A percentile compares a stretch with the other conserved stretches of the same genome.
These are phyloP conservation scores for Oxytorus armatus DNA, from an alignment of 2,888 invertebrate genomes.

Conservation along the genomic window DNA sequence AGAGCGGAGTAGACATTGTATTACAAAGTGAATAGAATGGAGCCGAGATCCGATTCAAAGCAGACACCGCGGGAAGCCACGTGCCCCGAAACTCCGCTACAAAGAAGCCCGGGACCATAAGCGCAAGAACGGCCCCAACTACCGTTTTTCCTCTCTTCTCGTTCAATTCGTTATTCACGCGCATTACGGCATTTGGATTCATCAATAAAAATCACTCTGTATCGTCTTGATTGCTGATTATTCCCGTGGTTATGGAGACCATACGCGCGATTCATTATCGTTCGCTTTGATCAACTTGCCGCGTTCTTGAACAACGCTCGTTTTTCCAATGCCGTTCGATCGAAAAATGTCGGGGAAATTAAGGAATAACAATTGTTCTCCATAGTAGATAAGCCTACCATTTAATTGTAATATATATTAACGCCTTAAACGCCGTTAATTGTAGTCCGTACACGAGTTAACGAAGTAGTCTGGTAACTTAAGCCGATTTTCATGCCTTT, in stretches of 20 bases:
- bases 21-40: conserved; percentile 41
- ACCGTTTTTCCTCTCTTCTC: conserved; percentile 39
- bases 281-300: conserved; percentile 40
- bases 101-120: neutral
- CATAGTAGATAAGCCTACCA: no score
- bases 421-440: no score
- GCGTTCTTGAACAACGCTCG: no score
- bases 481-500: no score
- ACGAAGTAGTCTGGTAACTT: no score
- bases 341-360: no score
- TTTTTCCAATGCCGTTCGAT: no score
- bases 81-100: conserved; percentile 60
- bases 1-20: conserved; percentile 37
- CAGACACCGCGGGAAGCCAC: conserved; percentile 72
- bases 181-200: conserved; percentile 29
- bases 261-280: conserved; percentile 35
- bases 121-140: conserved; percentile 20
- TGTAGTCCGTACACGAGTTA: no score
- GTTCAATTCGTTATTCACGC: no score
- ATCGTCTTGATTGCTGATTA: conserved; percentile 18
- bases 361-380: no score
- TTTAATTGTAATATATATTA: no score
- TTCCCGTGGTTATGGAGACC: neutral
- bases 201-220: conserved; percentile 63
- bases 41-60: conserved; percentile 1